Evolutionary conservation across 2,888 invertebrate species (phyloP), one percentile per base, ranked within the genome.

Genomic region (Leucophora obtusa): DNA sequence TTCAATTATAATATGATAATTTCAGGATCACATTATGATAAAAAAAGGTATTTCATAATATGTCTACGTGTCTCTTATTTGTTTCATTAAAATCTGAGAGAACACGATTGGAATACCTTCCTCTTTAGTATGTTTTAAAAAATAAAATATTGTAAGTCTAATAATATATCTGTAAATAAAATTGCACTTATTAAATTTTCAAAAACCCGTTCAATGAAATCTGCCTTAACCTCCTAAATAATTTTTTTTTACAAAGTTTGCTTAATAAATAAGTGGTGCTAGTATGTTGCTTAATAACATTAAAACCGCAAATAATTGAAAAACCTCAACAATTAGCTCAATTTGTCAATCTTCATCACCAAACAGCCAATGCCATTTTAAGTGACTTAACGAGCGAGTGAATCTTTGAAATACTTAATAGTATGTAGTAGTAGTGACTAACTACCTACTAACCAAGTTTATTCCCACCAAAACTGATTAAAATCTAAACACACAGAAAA

Each of bases 271-370:
- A 47, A n/a, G n/a, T n/a, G 6, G n/a, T n/a, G 6, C 1, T 7
- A 28, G 28, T n/a, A 47, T 10, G 7, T 47, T 47, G 43, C 43
- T 47, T 47, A n/a, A 70, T 58, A 63, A 17, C 17, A 58, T 51
- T 35, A 28, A 63, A 63, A 70, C 63, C 77, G 17, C 70, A 77
- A 59, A 53, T 50, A 66, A 50, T 54, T 63, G 38, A 70, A 56
- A 63, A 70, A 71, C 58, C 54, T 71, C 54, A 66, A 77, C 43
- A 77, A 66, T 66, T 69, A 47, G 65, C 59, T 60, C n/a, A 60
- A 77, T 60, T 77, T 77, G 71, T 71, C 71, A 77, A 77, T 77
- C 24, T 35, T 60, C 47, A 66, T 60, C 58, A 65, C 15, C 33
- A 33, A 28, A 21, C 63, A 63, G 70, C 62, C 65, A 66, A 77